Percentiles rank a stretch among this genome's conserved stretches.
phyloP scores from a whole-genome alignment of 2,113 vertebrate species.

The Scopus umbretta region DNA sequence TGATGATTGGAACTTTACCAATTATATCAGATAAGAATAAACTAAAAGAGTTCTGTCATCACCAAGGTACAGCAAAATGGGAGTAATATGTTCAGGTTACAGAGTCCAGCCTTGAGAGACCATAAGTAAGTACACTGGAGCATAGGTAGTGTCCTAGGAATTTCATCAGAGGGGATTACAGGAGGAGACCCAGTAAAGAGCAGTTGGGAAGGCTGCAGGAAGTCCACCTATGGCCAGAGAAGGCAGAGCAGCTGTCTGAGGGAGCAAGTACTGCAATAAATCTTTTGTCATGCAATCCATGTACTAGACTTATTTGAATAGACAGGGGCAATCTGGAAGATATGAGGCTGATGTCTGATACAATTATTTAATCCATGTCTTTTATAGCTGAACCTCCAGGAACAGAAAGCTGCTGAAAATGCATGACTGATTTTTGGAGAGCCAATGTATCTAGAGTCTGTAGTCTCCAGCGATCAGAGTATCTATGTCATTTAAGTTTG shows the following conservation, averaged over 20 bases:
- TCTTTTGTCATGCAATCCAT: neutral
- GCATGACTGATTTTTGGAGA: neutral
- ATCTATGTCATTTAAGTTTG: rapidly evolving
- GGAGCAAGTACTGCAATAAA: neutral
- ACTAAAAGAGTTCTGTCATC: neutral
- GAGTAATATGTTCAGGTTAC: neutral
- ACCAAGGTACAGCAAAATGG: neutral
- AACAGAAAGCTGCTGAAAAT: neutral
- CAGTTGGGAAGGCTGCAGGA: neutral
- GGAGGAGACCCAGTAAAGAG: neutral
- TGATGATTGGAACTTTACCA: neutral
- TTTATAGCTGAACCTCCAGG: neutral
- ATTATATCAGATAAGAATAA: neutral
- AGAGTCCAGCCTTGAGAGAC: neutral
- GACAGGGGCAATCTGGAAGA: neutral
- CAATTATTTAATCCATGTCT: neutral
- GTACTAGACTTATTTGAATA: neutral
- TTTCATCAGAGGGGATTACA: neutral
- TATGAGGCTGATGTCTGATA: neutral
- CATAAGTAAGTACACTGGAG: neutral
- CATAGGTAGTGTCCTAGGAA: neutral
- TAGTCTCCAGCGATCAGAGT: neutral
- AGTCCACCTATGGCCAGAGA: neutral
- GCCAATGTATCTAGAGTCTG: neutral
- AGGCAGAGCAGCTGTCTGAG: neutral